Percentiles rank a stretch among this genome's conserved stretches.
These are phyloP conservation scores for Zosterops lateralis DNA, from an alignment of 2,113 vertebrate genomes.

Conservation along the genomic window DNA sequence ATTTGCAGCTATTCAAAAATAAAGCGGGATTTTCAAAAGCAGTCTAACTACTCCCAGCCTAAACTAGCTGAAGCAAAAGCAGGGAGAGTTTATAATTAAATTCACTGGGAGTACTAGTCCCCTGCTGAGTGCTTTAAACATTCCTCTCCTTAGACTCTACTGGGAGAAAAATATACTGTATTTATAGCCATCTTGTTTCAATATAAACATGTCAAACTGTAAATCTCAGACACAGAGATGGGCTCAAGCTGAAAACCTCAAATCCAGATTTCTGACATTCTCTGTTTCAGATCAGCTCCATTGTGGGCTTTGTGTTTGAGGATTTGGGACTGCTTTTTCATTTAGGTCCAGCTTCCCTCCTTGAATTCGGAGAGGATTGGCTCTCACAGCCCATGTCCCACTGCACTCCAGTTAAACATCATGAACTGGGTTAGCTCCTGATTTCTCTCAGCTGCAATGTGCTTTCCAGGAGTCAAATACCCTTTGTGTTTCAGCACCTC, in stretches of 20 bases:
- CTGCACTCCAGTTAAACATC: neutral
- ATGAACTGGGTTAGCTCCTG: neutral
- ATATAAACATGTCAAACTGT: conserved; percentile 63
- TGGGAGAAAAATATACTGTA: conserved; percentile 43
- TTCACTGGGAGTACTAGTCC: conserved; percentile 38
- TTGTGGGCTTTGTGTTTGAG: neutral
- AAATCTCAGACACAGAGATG: conserved; percentile 39
- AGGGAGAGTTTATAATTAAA: conserved; percentile 49
- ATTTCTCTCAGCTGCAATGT: neutral
- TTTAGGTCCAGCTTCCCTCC: neutral
- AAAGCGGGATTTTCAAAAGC: conserved; percentile 55
- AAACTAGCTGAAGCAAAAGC: conserved; percentile 20
- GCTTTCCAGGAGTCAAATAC: accelerated
- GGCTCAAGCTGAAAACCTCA: conserved; percentile 40
- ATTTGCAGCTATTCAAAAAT: conserved; percentile 28
- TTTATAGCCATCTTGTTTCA: conserved; percentile 64
- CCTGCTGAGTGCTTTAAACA: conserved; percentile 59
- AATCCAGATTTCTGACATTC: neutral
- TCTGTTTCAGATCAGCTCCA: neutral
- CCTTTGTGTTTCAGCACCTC: neutral
- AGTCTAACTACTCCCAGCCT: conserved; percentile 40
- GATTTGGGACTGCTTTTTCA: neutral
- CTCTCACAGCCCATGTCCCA: neutral
- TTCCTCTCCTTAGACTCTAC: conserved; percentile 23
- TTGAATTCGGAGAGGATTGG: accelerated